Conservation (phyloP, 2,888 invertebrate genomes). For the Steromphala cineraria region DNA sequence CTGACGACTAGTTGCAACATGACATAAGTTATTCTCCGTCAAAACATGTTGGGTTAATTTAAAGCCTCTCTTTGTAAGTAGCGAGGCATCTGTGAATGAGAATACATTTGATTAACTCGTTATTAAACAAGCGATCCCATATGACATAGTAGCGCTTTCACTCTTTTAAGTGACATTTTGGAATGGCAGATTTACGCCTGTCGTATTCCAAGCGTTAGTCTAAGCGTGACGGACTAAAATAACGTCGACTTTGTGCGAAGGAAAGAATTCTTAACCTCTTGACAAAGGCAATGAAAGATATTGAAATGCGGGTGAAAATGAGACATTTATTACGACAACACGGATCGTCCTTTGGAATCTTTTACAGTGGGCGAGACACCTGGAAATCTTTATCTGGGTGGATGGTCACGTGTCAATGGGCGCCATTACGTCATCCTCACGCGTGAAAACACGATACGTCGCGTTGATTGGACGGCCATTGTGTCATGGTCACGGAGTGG, state of each 20-base stretch:
- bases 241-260: neutral
- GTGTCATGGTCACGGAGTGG: slow-evolving; percentile 3
- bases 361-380: neutral
- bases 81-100: too few relatives aligned
- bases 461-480: slow-evolving; percentile 16
- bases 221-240: neutral
- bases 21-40: too few relatives aligned
- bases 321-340: neutral
- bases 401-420: slow-evolving; percentile 8
- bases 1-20: too few relatives aligned
- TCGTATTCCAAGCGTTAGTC: neutral
- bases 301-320: neutral
- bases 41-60: too few relatives aligned
- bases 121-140: too few relatives aligned
- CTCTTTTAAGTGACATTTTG: neutral
- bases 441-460: slow-evolving; percentile 14
- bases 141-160: too few relatives aligned
- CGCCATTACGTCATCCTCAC: slow-evolving; percentile 22
- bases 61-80: too few relatives aligned
- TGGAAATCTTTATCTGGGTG: slow-evolving; percentile 5
- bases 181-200: neutral
- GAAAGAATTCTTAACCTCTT: neutral
- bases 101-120: too few relatives aligned
- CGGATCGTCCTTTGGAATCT: neutral
- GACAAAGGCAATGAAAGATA: slow-evolving; percentile 12